phyloP scores from a whole-genome alignment of 1,140 invertebrate species.

The Neotoxoptera formosana region DNA sequence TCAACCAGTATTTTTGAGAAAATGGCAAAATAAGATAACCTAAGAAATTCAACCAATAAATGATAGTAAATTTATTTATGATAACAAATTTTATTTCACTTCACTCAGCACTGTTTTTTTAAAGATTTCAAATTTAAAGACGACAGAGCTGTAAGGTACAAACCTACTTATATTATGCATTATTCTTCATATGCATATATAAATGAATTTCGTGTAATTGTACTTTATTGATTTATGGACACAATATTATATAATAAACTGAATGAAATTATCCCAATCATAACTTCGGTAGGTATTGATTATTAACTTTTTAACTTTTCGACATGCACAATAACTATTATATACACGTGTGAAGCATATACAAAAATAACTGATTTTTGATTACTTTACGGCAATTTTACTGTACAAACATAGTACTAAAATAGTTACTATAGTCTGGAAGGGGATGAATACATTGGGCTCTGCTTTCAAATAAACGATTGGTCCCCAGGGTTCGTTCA shows the following conservation, averaged over 20 bases:
- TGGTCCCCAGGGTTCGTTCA: conserved; percentile 37
- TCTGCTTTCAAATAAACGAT: conserved; percentile 46
- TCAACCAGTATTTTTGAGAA: not conserved
- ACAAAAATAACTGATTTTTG: not conserved
- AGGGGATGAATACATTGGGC: conserved; percentile 31
- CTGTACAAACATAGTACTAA: not conserved
- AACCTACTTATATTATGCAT: not conserved
- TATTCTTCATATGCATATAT: not conserved
- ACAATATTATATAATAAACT: not conserved
- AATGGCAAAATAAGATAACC: not conserved
- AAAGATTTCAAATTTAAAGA: not conserved
- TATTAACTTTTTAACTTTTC: not conserved
- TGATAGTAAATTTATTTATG: not conserved
- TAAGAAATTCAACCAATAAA: not conserved
- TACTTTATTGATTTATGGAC: not conserved
- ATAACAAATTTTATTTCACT: not conserved
- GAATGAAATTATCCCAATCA: not conserved
- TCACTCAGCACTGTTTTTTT: not conserved
- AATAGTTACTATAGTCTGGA: not conserved
- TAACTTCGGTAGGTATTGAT: not conserved
- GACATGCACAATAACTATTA: not conserved
- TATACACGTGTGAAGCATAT: not conserved
- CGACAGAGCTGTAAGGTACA: not conserved
- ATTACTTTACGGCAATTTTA: not conserved
- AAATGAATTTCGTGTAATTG: not conserved